Evolutionary conservation across 1,140 invertebrate species (phyloP), one percentile per base, ranked within the genome.

Genomic region (Metopolophium dirhodum): DNA sequence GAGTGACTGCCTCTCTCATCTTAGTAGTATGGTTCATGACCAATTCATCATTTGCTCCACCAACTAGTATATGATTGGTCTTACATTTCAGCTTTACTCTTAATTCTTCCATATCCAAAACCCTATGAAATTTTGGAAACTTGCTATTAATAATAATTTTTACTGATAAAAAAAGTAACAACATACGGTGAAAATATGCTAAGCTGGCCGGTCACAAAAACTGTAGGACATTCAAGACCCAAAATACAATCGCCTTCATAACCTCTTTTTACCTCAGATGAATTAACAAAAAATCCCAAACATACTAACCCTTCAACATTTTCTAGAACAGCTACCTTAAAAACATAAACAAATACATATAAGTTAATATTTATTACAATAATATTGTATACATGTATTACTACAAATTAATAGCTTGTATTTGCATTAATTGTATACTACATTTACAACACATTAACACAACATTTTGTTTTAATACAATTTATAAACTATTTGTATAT

Each of bases 181-280:
- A 93, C 91, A 41, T 93, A 93, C 91, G 91, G 91, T 37, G 91
- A 93, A 86, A 93, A 93, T 57, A 93, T 93, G 49, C 91, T 93
- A 45, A 93, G 20, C 18, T 93, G 91, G 26, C 91, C 91, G 11
- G 91, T 93, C 2, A 93, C 82, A 93, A 93, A 93, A 85, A 93
- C 82, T 54, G 91, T 93, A 93, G 91, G 91, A 57, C 82, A 93
- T n/a, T 93, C 91, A 54, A 93, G 82, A 7, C 49, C 82, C 11
- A 93, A 83, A 54, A 93, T 93, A 86, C 91, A 93, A 85, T 93
- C 91, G 57, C 91, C 91, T 30, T 93, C 91, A n/a, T 93, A 93
- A 54, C 91, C 91, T 93, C 91, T 93, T 86, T 93, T 93, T 51
- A 93, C 91, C 45, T 93, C 91, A 23, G 91, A 41, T 41, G 91